phyloP scores from a whole-genome alignment of 1,140 invertebrate species.

The Heliconius melpomene region DNA sequence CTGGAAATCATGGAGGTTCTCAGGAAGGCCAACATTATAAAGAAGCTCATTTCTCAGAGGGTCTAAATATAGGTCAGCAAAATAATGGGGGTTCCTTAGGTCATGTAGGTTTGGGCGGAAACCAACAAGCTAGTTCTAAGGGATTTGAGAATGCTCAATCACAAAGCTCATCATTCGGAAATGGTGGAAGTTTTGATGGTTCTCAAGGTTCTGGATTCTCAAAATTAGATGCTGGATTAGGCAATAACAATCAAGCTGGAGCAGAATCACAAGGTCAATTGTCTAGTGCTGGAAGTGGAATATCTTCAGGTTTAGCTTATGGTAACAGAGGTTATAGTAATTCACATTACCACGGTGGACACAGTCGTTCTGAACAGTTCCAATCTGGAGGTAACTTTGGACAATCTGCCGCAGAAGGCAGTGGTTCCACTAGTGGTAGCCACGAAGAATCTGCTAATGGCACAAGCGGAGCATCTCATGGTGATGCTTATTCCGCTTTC shows the following conservation, averaged over 20 bases:
- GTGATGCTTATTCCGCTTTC: conserved; percentile 46
- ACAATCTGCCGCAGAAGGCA: neutral
- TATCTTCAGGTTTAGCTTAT: neutral
- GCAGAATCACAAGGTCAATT: neutral
- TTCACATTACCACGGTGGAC: neutral
- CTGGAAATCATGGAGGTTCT: neutral
- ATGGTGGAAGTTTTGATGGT: neutral
- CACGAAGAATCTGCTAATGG: neutral
- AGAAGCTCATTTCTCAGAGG: neutral
- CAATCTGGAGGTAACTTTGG: neutral
- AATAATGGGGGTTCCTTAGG: neutral
- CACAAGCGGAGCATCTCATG: conserved; percentile 22
- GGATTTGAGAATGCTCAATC: neutral
- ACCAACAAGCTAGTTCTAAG: neutral
- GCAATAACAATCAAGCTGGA: neutral
- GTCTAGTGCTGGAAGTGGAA: neutral
- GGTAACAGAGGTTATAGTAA: neutral
- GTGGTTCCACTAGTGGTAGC: neutral
- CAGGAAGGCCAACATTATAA: neutral
- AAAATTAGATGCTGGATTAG: neutral
- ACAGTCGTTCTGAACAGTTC: neutral
- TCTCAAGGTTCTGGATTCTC: neutral
- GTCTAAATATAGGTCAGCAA: neutral
- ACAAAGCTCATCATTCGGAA: neutral
- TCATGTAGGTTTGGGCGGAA: neutral